Evolutionary conservation across 2,888 invertebrate genomes (phyloP), one percentile per base, ranked within the genome.

Genomic region (Agriotes lineatus): DNA sequence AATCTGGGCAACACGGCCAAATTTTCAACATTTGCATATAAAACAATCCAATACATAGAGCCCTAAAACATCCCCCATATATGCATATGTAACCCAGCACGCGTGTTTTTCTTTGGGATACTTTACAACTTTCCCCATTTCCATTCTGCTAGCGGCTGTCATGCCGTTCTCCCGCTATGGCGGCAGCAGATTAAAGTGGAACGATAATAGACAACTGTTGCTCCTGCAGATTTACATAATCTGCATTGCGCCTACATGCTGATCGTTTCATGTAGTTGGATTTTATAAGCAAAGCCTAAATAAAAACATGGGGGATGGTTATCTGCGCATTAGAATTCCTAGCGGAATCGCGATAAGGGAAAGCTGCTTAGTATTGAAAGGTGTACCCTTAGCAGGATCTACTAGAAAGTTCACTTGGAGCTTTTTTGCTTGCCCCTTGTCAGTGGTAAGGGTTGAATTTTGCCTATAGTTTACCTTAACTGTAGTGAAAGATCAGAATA

Each of bases 151-250:
- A 35, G 18, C 33, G 18, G 20, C 18, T 35, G 37, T 2, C n/a
- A 5, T 14, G 35, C 12, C 25, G 37, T 54, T 54, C 37, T 54
- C 18, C 19, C 10, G 19, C 12, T 18, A 19, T 54, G 37, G 57
- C 20, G 22, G 22, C 39, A 58, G 3, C 57, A 58, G 57, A 54
- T 58, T 58, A 58, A 42, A 42, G 57, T 42, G 52, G 12, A 42
- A 58, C 39, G 57, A 58, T 58, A 58, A 58, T 58, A 58, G 57
- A 18, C 57, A 58, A 58, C 57, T 58, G 57, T 58, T 58, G 57
- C 57, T 58, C 9, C 42, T 57, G 19, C 37, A 20, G 42, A 58
- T 58, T 58, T 58, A 25, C 57, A 58, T 58, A 58, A 58, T 58
- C 57, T 58, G 57, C 57, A 58, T 42, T 58, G 57, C 57, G 57